A percentile compares a stretch with the other conserved stretches of the same genome.
phyloP scores from a whole-genome alignment of 92 coral and sea anemone species.

The Plumapathes pennacea region DNA sequence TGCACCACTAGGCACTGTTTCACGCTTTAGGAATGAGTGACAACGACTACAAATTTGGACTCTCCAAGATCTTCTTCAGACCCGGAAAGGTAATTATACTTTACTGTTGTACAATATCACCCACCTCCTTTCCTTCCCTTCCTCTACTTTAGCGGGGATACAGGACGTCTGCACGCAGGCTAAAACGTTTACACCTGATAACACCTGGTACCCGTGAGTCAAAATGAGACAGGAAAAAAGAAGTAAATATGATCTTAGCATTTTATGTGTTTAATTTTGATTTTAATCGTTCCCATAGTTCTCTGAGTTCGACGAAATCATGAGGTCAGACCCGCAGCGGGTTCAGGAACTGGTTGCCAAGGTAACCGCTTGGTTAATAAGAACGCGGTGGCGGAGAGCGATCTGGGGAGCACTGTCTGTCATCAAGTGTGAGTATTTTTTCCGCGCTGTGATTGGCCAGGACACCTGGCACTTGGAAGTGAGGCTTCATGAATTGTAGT shows the following conservation, averaged over 20 bases:
- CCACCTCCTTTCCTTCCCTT: not conserved
- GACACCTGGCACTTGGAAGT: no score
- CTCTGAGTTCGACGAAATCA: conserved; percentile 92
- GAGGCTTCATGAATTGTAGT: no score
- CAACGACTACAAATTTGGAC: conserved; percentile 92
- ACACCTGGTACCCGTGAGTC: not conserved
- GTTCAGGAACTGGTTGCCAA: conserved; percentile 84
- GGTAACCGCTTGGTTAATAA: conserved; percentile 80
- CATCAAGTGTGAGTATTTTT: conserved; percentile 85
- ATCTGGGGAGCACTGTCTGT: conserved; percentile 93
- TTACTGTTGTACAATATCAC: not conserved
- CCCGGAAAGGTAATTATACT: conserved; percentile 83
- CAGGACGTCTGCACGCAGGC: no score
- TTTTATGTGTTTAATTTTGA: no score
- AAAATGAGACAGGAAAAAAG: no score
- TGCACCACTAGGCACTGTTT: conserved; percentile 82
- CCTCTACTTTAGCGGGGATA: no score
- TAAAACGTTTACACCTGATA: not conserved
- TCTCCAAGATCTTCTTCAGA: conserved; percentile 92
- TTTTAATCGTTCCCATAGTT: conserved; percentile 61
- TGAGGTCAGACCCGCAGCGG: conserved; percentile 92
- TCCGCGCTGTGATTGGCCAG: no score
- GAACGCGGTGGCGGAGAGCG: conserved; percentile 91
- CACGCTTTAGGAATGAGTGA: conserved; percentile 94
- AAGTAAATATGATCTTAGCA: no score